Evolutionary conservation across 2,888 invertebrate species (phyloP).

Genomic region (Parascotia fuliginaria): DNA sequence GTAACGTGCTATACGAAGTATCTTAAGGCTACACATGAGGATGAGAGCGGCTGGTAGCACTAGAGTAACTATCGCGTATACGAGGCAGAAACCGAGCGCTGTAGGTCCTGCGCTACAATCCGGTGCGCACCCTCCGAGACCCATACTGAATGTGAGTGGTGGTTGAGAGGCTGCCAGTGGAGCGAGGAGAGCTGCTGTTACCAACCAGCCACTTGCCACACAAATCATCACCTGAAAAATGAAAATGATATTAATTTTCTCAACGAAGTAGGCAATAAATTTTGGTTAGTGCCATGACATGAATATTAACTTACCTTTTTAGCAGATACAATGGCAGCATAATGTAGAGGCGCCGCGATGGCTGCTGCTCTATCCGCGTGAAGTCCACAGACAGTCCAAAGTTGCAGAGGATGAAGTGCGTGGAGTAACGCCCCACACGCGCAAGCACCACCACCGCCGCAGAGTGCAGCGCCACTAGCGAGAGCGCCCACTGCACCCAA

Average conservation of each 20-base stretch:
- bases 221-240: conserved; percentile 86
- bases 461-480: conserved; percentile 89
- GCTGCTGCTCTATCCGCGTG: conserved; percentile 93
- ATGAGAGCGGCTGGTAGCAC: conserved; percentile 89
- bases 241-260: not conserved
- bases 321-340: conserved; percentile 91
- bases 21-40: conserved; percentile 90
- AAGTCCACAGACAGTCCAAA: conserved; percentile 93
- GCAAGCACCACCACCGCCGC: conserved; percentile 88
- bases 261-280: not conserved
- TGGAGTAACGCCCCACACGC: conserved; percentile 89
- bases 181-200: conserved; percentile 86
- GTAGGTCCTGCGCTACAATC: conserved; percentile 87
- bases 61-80: conserved; percentile 88
- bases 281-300: no score
- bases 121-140: conserved; percentile 88
- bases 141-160: conserved; percentile 73
- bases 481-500: conserved; percentile 89
- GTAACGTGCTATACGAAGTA: conserved; percentile 88
- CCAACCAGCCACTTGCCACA: conserved; percentile 89
- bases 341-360: conserved; percentile 92
- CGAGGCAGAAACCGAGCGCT: conserved; percentile 87
- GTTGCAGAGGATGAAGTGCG: conserved; percentile 89
- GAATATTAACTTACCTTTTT: conserved; percentile 87
- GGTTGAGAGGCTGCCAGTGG: conserved; percentile 87